These are phyloP conservation scores for Myiozetetes cayanensis DNA, from an alignment of 2,113 vertebrate genomes.

Conservation along the genomic window DNA sequence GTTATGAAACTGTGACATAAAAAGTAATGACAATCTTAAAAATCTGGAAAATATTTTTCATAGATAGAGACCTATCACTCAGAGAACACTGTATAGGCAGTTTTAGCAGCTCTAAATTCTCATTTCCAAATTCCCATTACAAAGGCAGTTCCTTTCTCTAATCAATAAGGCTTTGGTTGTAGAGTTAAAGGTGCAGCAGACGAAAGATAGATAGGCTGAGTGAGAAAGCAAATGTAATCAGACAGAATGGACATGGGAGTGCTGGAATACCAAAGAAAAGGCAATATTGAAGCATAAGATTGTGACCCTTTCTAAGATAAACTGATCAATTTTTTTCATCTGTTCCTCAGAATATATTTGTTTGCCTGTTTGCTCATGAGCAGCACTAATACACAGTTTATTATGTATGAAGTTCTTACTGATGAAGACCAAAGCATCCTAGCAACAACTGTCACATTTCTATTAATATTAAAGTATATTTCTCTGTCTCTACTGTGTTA, in stretches of 20 bases:
- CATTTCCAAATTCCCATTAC: neutral
- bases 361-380: neutral
- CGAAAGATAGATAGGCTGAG: neutral
- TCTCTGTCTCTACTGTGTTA: neutral
- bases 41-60: neutral
- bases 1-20: neutral
- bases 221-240: neutral
- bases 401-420: neutral
- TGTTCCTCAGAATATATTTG: neutral
- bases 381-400: neutral
- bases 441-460: neutral
- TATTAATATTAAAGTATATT: neutral
- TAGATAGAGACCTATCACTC: neutral
- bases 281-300: neutral
- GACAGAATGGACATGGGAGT: neutral
- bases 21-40: neutral
- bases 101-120: neutral
- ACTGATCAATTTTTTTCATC: neutral
- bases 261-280: neutral
- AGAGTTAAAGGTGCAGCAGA: neutral
- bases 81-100: neutral
- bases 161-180: accelerated
- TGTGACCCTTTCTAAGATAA: neutral
- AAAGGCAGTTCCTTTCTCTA: neutral
- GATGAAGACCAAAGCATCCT: neutral